Percentiles rank a stretch among this genome's conserved stretches.
Evolutionary conservation across 2,113 vertebrate species (phyloP).

Genomic region (Poeciliopsis prolifica): DNA sequence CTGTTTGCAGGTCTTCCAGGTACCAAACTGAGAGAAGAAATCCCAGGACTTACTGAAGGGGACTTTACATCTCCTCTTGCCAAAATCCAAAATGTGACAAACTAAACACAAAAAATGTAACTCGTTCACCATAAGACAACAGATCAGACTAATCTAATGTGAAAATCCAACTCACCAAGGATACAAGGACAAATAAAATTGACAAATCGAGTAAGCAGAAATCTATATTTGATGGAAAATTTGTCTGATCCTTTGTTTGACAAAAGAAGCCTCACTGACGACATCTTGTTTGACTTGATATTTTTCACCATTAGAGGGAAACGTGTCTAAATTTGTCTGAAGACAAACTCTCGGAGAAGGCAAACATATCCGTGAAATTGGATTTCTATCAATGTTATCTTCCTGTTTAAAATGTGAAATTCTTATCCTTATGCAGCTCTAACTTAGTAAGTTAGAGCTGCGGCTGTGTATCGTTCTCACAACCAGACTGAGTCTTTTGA

Average conservation of each 20-base stretch:
- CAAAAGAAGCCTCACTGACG: background rate
- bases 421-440: background rate
- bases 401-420: background rate
- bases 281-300: background rate
- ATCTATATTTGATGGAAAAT: background rate
- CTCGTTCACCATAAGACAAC: background rate
- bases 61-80: too few relatives aligned
- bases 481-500: constrained; percentile 23
- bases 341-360: background rate
- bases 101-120: background rate
- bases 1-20: too few relatives aligned
- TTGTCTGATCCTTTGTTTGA: background rate
- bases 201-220: background rate
- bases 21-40: too few relatives aligned
- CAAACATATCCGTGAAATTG: background rate
- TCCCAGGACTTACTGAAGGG: too few relatives aligned
- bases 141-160: background rate
- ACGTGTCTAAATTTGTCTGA: background rate
- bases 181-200: background rate
- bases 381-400: background rate
- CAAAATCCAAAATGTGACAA: background rate
- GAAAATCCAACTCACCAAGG: background rate
- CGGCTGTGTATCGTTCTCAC: background rate
- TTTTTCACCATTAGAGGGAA: background rate
- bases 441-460: background rate